phyloP scores from a whole-genome alignment of 2,113 vertebrate species.

The Heterotis niloticus region DNA sequence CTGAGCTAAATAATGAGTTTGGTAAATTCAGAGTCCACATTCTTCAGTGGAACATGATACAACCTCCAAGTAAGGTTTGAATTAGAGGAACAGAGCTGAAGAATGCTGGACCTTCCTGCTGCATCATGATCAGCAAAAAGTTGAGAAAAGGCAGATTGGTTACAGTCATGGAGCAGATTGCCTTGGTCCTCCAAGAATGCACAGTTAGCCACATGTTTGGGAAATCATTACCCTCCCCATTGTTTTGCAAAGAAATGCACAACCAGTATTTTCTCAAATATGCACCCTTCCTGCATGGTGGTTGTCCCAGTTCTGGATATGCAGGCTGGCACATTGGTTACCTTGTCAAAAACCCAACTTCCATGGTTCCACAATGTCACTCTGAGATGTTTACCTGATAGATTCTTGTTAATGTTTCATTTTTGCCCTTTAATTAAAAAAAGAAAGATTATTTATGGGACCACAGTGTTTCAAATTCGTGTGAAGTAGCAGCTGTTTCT shows the following conservation, averaged over 20 bases:
- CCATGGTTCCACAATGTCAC: too few species aligned
- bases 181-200: background rate
- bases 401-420: too few species aligned
- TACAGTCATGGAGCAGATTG: background rate
- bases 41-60: background rate
- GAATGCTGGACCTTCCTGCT: background rate
- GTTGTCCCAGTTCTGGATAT: background rate
- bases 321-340: background rate
- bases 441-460: background rate
- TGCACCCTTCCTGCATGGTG: background rate
- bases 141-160: background rate
- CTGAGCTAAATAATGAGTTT: background rate
- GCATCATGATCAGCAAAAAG: background rate
- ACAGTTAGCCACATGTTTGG: background rate
- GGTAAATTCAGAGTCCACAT: background rate
- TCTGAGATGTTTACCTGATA: too few species aligned
- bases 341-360: background rate
- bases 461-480: background rate
- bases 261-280: constrained; percentile 5
- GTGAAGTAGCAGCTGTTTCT: background rate
- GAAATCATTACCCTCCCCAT: background rate
- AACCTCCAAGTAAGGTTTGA: background rate
- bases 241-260: background rate
- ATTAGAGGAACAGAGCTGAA: background rate
- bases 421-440: too few species aligned